Conservation (phyloP, 2,113 vertebrate genomes). For the Menura novaehollandiae region DNA sequence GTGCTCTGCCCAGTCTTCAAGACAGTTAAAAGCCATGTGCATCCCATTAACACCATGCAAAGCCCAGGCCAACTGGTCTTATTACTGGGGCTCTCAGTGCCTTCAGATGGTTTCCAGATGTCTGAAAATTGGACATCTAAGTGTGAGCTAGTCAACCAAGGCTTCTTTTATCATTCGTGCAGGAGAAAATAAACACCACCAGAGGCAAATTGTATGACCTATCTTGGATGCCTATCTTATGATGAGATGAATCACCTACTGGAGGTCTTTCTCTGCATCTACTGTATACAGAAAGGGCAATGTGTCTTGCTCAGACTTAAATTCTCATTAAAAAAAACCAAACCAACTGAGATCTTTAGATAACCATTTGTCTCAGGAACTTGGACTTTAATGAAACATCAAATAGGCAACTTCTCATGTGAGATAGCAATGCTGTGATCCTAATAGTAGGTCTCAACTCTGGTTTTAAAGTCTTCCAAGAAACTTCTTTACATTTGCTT, state of each 20-base stretch:
- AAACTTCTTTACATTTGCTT: neutral
- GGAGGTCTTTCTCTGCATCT: neutral
- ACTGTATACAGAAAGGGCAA: neutral
- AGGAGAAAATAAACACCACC: conserved; percentile 28
- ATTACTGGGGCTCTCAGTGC: neutral
- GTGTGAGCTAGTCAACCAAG: neutral
- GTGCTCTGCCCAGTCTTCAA: neutral
- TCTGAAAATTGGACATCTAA: neutral
- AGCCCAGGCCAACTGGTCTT: neutral
- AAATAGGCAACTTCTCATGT: neutral
- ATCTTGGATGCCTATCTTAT: conserved; percentile 26
- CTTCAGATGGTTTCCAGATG: conserved; percentile 29
- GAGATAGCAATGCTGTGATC: neutral
- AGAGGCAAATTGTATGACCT: neutral
- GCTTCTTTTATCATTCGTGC: neutral
- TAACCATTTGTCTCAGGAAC: neutral
- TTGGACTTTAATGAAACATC: neutral
- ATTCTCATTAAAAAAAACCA: neutral
- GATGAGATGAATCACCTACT: conserved; percentile 25
- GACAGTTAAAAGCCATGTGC: neutral
- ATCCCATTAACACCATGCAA: neutral
- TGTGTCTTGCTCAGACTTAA: neutral
- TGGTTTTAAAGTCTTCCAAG: neutral
- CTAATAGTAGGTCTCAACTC: neutral
- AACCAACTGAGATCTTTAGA: neutral